Base-by-base conservation (phyloP, 1,140 invertebrate genomes). In the Chionoecetes opilio region DNA sequence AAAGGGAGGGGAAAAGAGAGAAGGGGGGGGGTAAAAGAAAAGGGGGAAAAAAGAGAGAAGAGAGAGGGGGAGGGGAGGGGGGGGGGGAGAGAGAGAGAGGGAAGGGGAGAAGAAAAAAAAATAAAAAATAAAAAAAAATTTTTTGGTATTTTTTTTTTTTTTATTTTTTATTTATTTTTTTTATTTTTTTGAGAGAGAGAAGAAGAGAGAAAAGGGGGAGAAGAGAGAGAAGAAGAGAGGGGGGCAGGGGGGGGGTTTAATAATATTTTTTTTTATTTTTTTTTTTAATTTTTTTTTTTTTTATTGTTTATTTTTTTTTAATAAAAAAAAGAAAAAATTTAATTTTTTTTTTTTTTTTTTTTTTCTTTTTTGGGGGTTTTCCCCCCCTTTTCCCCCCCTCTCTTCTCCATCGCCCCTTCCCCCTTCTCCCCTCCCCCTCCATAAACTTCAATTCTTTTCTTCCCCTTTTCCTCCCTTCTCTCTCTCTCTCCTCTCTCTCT, bases 221-320 rank as follows among this genome's bases (percentile, higher is more conserved):
- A 26, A 32, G 46, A 53, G 46, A 53, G 46, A 53, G 46, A 53
- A 17, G 11, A 26, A 32, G 29, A 85, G 82, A 53, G 46, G 21
- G 46, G 21, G 46, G 21, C 11, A 53, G 46, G 21, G 46, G 21
- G 46, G 8, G 2, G 29, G 29, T 31, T 85, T 1, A 11, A 32
- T 32, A 85, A 37, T 38, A 8, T 26, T n/a, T 31, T 53, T 31
- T 29, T 6, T 26, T 26, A 29, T 8, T 29, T 31, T 53, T 5
- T 32, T 3, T 29, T 21, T 63, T 26, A 8, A 21, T 46, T n/a
- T 26, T 75, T 53, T 11, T 17, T 3, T 37, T 32, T 38, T 46
- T 91, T 46, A 17, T 37, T 91, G n/a, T 91, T n/a, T 91, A 26
- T 75, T 37, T 75, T 37, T 75, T 37, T 91, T 29, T 91, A 41